Conservation (phyloP, 2,888 invertebrate genomes). For the Belgica antarctica region DNA sequence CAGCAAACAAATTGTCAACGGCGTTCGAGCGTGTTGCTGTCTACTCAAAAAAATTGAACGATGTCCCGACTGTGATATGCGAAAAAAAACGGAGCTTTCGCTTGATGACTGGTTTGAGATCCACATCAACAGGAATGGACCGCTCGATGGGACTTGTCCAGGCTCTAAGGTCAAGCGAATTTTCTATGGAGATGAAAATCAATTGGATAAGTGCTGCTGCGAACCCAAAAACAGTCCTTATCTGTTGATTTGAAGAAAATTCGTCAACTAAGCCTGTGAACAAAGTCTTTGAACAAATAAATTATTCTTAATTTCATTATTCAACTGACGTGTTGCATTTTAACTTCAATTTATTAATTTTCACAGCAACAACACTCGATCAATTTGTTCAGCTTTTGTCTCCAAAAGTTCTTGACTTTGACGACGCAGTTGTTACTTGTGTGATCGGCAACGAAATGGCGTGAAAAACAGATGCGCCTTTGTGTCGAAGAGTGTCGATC, state of each 20-base stretch:
- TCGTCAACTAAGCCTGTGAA: neutral
- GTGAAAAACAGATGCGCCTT: too few species aligned
- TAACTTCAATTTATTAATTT: too few species aligned
- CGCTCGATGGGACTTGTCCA: slow-evolving; percentile 53
- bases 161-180: slow-evolving; percentile 55
- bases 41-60: neutral
- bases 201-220: slow-evolving; percentile 15
- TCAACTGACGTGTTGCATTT: too few species aligned
- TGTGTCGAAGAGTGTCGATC: too few species aligned
- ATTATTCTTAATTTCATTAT: too few species aligned
- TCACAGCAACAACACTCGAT: too few species aligned
- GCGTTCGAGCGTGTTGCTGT: neutral
- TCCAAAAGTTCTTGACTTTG: too few species aligned
- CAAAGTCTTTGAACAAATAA: slow-evolving; percentile 4
- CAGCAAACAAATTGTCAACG: neutral
- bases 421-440: too few species aligned
- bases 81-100: neutral
- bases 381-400: too few species aligned
- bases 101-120: neutral
- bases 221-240: slow-evolving; percentile 6
- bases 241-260: neutral
- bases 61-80: slow-evolving; percentile 11
- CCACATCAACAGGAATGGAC: slow-evolving; percentile 44
- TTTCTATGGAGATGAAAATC: slow-evolving; percentile 49
- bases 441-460: too few species aligned